Percentiles rank a stretch among this genome's conserved stretches.
These are phyloP conservation scores for Protonemura montana DNA, from an alignment of 2,888 invertebrate genomes.

Conservation along the genomic window DNA sequence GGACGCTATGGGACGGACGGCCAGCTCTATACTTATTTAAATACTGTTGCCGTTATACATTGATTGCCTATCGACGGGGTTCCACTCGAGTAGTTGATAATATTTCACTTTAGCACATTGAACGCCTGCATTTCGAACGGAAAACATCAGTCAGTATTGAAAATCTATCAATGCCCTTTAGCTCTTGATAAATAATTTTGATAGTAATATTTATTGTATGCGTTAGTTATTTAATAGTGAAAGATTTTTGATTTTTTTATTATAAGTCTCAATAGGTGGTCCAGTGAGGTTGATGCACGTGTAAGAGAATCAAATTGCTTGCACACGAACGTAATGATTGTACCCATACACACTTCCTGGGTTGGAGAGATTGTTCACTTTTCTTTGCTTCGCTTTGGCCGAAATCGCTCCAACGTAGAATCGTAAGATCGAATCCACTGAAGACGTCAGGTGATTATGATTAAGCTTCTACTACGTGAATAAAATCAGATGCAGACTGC, in stretches of 20 bases:
- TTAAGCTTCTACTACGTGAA: too few relatives aligned
- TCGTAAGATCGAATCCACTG: too few relatives aligned
- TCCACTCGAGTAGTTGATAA: conserved; percentile 18
- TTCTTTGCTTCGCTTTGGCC: too few relatives aligned
- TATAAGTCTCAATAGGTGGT: conserved; percentile 3
- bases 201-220: not conserved
- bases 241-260: not conserved
- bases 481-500: too few relatives aligned
- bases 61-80: conserved; percentile 22
- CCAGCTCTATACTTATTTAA: conserved; percentile 16
- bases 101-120: conserved; percentile 23
- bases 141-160: conserved; percentile 7
- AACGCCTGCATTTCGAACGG: not conserved
- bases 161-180: not conserved
- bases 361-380: not conserved
- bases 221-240: not conserved
- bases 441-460: too few relatives aligned
- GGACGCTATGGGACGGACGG: not conserved
- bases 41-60: conserved; percentile 3
- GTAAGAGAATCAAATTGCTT: not conserved
- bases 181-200: not conserved
- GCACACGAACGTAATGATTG: not conserved
- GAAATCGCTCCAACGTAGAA: too few relatives aligned
- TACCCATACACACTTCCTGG: not conserved
- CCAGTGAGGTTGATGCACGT: not conserved